A percentile compares a stretch with the other conserved stretches of the same genome.
phyloP scores from a whole-genome alignment of 2,888 invertebrate species.

The Malacosoma neustria region DNA sequence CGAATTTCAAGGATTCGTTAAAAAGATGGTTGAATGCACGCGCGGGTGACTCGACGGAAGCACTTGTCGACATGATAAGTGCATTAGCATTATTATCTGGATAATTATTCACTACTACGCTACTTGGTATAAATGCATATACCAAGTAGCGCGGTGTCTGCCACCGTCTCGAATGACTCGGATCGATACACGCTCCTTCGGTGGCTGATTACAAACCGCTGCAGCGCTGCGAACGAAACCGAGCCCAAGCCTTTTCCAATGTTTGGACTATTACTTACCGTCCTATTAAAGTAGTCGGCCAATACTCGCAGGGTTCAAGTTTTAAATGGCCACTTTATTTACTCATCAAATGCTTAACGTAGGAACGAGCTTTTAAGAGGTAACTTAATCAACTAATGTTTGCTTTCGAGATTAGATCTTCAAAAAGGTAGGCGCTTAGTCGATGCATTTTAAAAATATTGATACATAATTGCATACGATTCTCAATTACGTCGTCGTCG shows the following conservation, averaged over 20 bases:
- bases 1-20: no score
- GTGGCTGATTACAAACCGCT: conserved; percentile 35
- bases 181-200: conserved; percentile 39
- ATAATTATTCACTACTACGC: conserved; percentile 73
- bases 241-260: conserved; percentile 32
- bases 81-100: conserved; percentile 74
- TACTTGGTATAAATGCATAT: no score
- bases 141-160: conserved; percentile 62
- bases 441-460: neutral
- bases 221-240: conserved; percentile 1
- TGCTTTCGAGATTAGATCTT: conserved; percentile 38
- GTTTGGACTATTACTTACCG: conserved; percentile 61
- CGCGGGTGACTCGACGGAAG: conserved; percentile 50
- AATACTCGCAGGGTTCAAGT: conserved; percentile 27
- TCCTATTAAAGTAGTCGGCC: conserved; percentile 35
- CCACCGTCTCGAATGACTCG: conserved; percentile 60
- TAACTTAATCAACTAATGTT: conserved; percentile 49
- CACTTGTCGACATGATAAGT: conserved; percentile 70
- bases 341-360: conserved; percentile 35
- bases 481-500: no score
- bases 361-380: conserved; percentile 47
- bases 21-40: no score
- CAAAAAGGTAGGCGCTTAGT: conserved; percentile 16
- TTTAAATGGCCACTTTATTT: conserved; percentile 43
- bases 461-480: no score